phyloP scores from a whole-genome alignment of 2,888 invertebrate genomes.

The Morinoia aosen region DNA sequence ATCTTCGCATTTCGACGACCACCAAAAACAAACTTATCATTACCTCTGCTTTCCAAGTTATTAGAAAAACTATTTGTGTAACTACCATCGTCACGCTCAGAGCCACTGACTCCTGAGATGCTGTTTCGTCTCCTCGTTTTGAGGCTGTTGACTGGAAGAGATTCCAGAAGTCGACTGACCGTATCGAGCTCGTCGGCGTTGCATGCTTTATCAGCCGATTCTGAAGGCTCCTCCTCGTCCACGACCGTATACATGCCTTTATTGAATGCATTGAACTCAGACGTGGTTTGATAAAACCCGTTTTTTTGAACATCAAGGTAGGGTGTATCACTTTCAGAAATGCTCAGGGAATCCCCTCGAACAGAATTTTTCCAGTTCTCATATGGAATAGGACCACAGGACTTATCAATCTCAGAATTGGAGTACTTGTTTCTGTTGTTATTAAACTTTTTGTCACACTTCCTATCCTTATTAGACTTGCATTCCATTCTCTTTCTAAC shows the following conservation, averaged over 20 bases:
- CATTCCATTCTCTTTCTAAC: constrained; percentile 9
- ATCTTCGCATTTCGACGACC: constrained; percentile 9
- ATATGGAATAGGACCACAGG: constrained; percentile 13
- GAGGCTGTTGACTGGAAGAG: constrained; percentile 31
- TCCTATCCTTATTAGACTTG: constrained; percentile 7
- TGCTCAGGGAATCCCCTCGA: not conserved
- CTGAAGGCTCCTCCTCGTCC: constrained; percentile 16
- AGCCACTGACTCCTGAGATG: constrained; percentile 7
- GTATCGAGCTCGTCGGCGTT: not conserved
- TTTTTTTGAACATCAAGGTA: not conserved
- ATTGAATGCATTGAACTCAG: constrained; percentile 37
- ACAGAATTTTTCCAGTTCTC: constrained; percentile 34
- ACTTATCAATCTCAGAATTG: not conserved
- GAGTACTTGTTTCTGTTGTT: not conserved
- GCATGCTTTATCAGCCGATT: not conserved
- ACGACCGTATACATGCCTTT: constrained; percentile 41
- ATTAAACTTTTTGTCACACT: not conserved
- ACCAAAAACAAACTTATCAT: constrained; percentile 22
- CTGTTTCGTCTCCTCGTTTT: constrained; percentile 23
- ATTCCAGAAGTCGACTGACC: not conserved
- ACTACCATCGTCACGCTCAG: not conserved
- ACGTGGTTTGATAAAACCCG: constrained; percentile 26
- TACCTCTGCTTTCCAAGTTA: not conserved
- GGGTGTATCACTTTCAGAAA: constrained; percentile 5
- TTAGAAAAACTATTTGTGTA: not conserved